These are phyloP conservation scores for Callorhinus ursinus DNA, from an alignment of 2,113 vertebrate species.

Conservation along the genomic window DNA sequence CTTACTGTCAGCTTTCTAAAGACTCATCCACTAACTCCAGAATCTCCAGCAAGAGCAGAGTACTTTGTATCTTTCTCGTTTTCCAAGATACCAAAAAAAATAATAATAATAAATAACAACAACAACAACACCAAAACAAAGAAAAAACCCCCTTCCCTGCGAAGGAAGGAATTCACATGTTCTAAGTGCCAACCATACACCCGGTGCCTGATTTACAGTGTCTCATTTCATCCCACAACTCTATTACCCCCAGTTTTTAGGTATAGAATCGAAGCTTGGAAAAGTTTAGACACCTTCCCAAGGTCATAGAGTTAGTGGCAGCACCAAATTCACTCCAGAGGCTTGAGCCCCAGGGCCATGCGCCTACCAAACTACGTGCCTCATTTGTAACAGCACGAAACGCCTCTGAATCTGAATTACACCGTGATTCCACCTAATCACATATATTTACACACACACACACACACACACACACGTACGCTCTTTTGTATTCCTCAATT, in stretches of 20 bases:
- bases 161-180: background rate
- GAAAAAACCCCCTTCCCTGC: background rate
- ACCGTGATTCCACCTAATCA: background rate
- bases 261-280: background rate
- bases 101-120: too few species aligned
- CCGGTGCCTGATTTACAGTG: background rate
- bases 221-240: background rate
- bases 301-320: background rate
- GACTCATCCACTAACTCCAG: background rate
- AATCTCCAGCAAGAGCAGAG: background rate
- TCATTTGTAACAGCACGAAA: fast-evolving
- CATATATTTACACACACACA: fast-evolving
- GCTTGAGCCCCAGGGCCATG: background rate
- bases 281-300: background rate
- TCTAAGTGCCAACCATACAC: background rate
- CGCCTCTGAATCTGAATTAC: background rate
- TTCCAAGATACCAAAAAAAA: background rate
- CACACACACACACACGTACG: fast-evolving
- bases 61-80: background rate
- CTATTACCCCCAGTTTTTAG: background rate
- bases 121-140: background rate
- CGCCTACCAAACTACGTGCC: fast-evolving
- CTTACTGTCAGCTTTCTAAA: fast-evolving
- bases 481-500: background rate
- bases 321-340: background rate